These are phyloP conservation scores for Acanthochromis polyacanthus DNA, from an alignment of 2,113 vertebrate genomes.

Conservation along the genomic window DNA sequence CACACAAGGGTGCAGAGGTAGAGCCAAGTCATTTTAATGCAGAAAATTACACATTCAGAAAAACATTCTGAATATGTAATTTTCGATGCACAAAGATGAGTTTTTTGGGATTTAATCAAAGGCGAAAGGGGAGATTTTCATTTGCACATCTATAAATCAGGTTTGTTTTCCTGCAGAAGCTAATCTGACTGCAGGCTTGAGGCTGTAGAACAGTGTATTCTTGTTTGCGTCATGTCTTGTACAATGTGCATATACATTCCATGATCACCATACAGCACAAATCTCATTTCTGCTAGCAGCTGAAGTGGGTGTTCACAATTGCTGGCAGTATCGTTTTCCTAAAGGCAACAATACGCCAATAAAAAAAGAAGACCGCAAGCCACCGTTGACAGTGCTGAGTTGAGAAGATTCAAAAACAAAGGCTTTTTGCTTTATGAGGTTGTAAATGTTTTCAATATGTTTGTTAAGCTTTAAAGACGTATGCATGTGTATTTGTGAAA, in stretches of 20 bases:
- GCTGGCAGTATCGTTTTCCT: neutral
- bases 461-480: slow-evolving; percentile 4
- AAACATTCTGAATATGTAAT: no score
- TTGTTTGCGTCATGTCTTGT: neutral
- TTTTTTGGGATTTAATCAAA: no score
- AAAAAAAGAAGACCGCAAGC: slow-evolving; percentile 25
- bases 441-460: neutral
- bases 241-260: neutral
- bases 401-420: slow-evolving; percentile 7
- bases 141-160: neutral
- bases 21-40: no score
- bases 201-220: no score
- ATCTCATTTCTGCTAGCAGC: slow-evolving; percentile 16
- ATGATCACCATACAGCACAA: neutral
- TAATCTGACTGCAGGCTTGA: neutral
- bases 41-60: no score
- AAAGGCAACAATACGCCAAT: slow-evolving; percentile 18
- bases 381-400: slow-evolving; percentile 8
- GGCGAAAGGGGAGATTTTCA: neutral
- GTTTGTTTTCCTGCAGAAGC: neutral
- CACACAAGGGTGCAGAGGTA: no score
- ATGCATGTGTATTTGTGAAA: neutral
- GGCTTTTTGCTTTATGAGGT: slow-evolving; percentile 29
- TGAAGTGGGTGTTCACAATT: slow-evolving; percentile 28
- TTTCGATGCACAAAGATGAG: no score